Evolutionary conservation across 2,797 vertebrate genomes (phyloP).

Genomic region (Coendou prehensilis): DNA sequence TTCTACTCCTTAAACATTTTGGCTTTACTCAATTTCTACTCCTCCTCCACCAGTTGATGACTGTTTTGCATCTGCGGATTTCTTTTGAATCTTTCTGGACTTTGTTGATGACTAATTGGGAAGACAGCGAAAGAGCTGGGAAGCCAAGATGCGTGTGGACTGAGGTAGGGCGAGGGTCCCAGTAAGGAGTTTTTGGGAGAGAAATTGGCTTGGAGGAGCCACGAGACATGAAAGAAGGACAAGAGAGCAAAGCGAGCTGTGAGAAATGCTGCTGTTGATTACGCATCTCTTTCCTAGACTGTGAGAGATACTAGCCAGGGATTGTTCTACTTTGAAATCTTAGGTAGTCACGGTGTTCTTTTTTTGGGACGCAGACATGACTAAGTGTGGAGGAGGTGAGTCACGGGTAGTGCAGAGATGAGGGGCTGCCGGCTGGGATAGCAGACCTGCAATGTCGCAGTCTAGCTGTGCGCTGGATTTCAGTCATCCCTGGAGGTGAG

Average conservation of each 20-base stretch:
- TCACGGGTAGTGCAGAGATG: neutral
- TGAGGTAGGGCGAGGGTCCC: neutral
- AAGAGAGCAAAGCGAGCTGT: neutral
- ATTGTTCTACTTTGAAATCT: slow-evolving; percentile 13
- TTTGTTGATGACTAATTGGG: slow-evolving; percentile 38
- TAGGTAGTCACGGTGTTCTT: neutral
- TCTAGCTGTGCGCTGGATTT: neutral
- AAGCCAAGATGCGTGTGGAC: neutral
- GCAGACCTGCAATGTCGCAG: rapidly evolving
- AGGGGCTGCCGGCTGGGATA: neutral
- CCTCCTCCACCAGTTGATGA: neutral
- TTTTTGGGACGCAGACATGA: neutral
- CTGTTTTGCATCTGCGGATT: neutral
- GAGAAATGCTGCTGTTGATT: neutral
- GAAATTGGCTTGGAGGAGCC: neutral
- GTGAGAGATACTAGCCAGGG: neutral
- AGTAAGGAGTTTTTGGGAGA: neutral
- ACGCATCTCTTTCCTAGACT: neutral
- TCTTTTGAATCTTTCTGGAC: neutral
- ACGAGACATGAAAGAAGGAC: neutral
- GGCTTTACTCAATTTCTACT: neutral
- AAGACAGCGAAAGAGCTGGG: neutral
- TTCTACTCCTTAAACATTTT: neutral
- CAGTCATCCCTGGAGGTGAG: neutral
- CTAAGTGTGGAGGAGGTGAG: neutral